Percentiles rank a stretch among this genome's conserved stretches.
Evolutionary conservation across 1,140 invertebrate genomes (phyloP).

Genomic region (Carposina sasakii): DNA sequence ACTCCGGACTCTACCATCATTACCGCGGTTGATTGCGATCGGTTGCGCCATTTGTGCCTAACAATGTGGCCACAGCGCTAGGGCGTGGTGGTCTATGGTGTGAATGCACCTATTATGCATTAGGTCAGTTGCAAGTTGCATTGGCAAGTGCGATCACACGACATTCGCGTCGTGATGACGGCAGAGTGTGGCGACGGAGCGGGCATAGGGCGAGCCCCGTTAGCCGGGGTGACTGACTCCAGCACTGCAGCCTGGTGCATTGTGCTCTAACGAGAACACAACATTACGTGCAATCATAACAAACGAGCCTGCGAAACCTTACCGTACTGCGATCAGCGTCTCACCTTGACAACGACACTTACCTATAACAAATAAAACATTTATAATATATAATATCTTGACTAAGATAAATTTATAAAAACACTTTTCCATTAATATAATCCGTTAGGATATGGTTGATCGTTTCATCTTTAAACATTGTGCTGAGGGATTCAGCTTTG

Average conservation of each 20-base stretch:
- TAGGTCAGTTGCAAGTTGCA: constrained; percentile 47
- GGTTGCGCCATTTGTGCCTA: constrained; percentile 9
- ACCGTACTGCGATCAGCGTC: too few relatives aligned
- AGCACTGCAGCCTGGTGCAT: constrained; percentile 67
- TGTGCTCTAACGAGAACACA: constrained; percentile 68
- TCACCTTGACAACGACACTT: too few relatives aligned
- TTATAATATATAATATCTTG: too few relatives aligned
- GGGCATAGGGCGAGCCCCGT: constrained; percentile 45
- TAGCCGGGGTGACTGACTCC: constrained; percentile 67
- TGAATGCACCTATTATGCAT: constrained; percentile 43
- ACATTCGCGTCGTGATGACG: constrained; percentile 59
- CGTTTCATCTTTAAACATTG: too few relatives aligned
- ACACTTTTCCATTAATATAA: too few relatives aligned
- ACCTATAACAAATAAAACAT: too few relatives aligned
- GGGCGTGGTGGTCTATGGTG: constrained; percentile 33
- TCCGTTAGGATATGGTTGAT: too few relatives aligned
- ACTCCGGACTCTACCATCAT: constrained; percentile 31
- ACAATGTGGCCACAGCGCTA: constrained; percentile 1
- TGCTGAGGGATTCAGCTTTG: too few relatives aligned
- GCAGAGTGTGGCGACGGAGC: constrained; percentile 35
- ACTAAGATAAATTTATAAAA: too few relatives aligned
- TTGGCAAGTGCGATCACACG: constrained; percentile 59
- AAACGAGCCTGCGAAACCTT: constrained; percentile 41
- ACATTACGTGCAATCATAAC: constrained; percentile 61
- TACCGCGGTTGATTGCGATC: constrained; percentile 21